Evolutionary conservation across 1,140 invertebrate genomes (phyloP).

Genomic region (Artemia franciscana): DNA sequence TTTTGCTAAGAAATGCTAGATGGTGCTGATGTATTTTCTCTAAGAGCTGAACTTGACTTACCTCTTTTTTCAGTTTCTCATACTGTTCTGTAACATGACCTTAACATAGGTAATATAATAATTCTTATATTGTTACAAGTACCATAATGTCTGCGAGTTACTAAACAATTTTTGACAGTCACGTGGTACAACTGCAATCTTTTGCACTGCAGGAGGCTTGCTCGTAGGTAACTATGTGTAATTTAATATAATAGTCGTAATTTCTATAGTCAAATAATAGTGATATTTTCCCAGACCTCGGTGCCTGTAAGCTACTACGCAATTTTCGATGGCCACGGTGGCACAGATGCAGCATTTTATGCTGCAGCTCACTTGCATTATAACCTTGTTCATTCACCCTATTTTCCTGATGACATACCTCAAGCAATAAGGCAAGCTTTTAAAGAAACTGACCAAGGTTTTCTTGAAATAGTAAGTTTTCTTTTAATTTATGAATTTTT

Average conservation of each 20-base stretch:
- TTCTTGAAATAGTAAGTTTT: too few species aligned
- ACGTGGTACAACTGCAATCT: neutral
- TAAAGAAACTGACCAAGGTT: conserved; percentile 50
- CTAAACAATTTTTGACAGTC: neutral
- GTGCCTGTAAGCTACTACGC: conserved; percentile 55
- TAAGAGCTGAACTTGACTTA: too few species aligned
- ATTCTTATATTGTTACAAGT: neutral
- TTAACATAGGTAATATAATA: neutral
- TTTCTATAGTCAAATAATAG: neutral
- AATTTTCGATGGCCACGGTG: conserved; percentile 89
- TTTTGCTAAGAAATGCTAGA: too few species aligned
- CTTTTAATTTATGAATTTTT: too few species aligned
- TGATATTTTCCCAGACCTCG: conserved; percentile 23
- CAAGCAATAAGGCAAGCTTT: conserved; percentile 57
- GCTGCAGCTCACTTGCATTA: conserved; percentile 59
- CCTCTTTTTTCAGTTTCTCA: too few species aligned
- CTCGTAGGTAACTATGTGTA: conserved; percentile 4
- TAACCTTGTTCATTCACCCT: conserved; percentile 44
- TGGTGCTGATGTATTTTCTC: too few species aligned
- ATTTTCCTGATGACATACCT: conserved; percentile 39
- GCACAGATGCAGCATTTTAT: conserved; percentile 65
- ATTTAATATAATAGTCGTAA: neutral
- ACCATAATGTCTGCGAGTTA: neutral
- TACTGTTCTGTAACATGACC: too few species aligned
- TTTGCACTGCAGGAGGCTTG: neutral